A percentile compares a stretch with the other conserved stretches of the same genome.
phyloP scores from a whole-genome alignment of 92 coral and sea anemone genomes.

The Epizoanthus illoricatus region DNA sequence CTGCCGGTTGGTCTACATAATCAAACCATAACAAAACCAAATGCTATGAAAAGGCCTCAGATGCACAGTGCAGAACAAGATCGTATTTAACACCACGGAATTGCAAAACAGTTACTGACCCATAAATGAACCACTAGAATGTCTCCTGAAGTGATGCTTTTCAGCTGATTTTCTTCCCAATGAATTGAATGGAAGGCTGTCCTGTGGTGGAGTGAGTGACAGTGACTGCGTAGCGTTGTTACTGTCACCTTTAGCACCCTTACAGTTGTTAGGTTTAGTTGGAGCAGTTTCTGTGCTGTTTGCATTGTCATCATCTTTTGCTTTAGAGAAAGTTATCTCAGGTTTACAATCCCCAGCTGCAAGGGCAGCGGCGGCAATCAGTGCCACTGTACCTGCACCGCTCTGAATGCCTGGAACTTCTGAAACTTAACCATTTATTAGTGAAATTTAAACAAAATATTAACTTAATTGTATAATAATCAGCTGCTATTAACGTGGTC shows the following conservation, averaged over 20 bases:
- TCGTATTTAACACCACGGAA: neutral
- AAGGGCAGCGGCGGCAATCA: conserved; percentile 97
- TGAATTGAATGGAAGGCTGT: conserved; percentile 71
- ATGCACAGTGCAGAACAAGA: conserved; percentile 3
- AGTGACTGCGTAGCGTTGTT: conserved; percentile 66
- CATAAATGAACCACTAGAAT: conserved; percentile 91
- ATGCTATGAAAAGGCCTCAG: neutral
- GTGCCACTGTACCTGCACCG: conserved; percentile 98
- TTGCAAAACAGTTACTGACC: conserved; percentile 66
- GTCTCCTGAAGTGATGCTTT: conserved; percentile 92
- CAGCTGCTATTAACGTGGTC: conserved; percentile 8
- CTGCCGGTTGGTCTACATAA: too few relatives aligned
- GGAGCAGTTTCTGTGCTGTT: conserved; percentile 34
- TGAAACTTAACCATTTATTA: conserved; percentile 77
- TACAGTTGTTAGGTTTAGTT: conserved; percentile 69
- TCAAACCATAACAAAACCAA: conserved; percentile 21
- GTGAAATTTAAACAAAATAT: conserved; percentile 44
- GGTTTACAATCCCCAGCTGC: conserved; percentile 89
- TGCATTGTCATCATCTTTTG: conserved; percentile 74
- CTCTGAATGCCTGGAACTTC: conserved; percentile 98
- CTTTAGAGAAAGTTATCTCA: conserved; percentile 81
- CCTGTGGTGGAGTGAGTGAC: conserved; percentile 69
- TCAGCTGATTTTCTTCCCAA: conserved; percentile 84
- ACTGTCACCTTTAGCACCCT: conserved; percentile 52
- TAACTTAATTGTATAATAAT: conserved; percentile 11